A percentile compares a stretch with the other conserved stretches of the same genome.
These are phyloP conservation scores for Tetramorium bicarinatum DNA, from an alignment of 2,888 invertebrate genomes.

Conservation along the genomic window DNA sequence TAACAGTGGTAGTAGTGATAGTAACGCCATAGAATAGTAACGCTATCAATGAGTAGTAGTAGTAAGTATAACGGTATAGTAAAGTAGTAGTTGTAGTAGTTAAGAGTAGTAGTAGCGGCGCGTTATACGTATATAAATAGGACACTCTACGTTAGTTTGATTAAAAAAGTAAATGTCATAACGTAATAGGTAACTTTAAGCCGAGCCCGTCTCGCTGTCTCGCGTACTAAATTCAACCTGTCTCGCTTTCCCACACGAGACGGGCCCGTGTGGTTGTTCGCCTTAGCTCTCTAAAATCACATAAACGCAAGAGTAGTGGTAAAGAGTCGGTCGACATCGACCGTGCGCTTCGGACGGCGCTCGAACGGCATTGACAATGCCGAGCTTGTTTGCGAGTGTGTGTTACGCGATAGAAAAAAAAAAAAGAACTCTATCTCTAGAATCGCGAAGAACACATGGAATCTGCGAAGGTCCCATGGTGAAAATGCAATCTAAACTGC, in stretches of 20 bases:
- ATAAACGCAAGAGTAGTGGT: conserved; percentile 83
- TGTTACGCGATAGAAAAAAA: neutral
- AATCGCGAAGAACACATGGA: neutral
- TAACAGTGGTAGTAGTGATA: conserved; percentile 68
- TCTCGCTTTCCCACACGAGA: conserved; percentile 55
- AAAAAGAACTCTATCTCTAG: neutral
- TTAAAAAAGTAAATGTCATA: conserved; percentile 84
- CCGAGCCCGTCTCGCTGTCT: conserved; percentile 75
- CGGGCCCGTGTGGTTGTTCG: conserved; percentile 74
- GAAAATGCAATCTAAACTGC: conserved; percentile 1
- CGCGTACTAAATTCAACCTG: conserved; percentile 32
- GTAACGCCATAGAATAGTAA: conserved; percentile 68
- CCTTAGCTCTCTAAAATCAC: conserved; percentile 84
- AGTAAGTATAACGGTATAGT: conserved; percentile 66
- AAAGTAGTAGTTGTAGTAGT: conserved; percentile 72
- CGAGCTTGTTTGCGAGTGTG: conserved; percentile 16
- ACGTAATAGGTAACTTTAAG: conserved; percentile 85
- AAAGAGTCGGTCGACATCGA: conserved; percentile 63
- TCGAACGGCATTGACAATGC: conserved; percentile 55
- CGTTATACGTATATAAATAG: conserved; percentile 81
- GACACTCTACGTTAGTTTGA: conserved; percentile 82
- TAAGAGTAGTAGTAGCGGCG: conserved; percentile 75
- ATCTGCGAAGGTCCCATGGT: neutral
- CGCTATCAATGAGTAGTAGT: conserved; percentile 73
- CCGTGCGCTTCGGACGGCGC: conserved; percentile 63